Evolutionary conservation across 2,113 vertebrate genomes (phyloP).

Genomic region (Oncorhynchus masou): DNA sequence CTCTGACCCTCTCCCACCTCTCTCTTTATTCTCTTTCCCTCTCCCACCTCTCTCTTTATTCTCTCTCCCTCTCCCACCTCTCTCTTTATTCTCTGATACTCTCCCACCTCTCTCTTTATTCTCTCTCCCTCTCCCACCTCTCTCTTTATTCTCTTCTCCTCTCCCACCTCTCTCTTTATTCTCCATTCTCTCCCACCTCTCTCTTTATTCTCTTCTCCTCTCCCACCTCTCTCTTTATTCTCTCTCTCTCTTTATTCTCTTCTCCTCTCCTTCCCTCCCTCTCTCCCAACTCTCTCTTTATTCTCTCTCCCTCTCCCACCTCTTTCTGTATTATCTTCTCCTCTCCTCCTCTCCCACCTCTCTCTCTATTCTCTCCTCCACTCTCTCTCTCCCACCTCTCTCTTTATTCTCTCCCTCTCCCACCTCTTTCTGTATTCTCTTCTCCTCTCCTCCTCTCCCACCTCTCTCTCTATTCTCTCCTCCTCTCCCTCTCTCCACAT

Average conservation of each 20-base stretch:
- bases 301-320: constrained; percentile 55
- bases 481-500: constrained; percentile 5
- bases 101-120: too few species aligned
- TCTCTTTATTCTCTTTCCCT: too few species aligned
- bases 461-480: not conserved
- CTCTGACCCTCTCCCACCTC: too few species aligned
- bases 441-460: constrained; percentile 22
- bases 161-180: too few species aligned
- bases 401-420: constrained; percentile 49
- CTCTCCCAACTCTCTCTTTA: constrained; percentile 35
- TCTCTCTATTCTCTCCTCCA: constrained; percentile 58
- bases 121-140: too few species aligned
- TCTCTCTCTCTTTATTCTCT: constrained; percentile 28
- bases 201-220: too few species aligned
- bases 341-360: not conserved
- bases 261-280: fast-evolving
- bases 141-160: too few species aligned
- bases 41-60: too few species aligned
- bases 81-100: too few species aligned
- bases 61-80: too few species aligned
- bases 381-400: not conserved
- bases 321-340: not conserved
- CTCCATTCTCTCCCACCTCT: too few species aligned
- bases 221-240: too few species aligned
- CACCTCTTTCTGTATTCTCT: constrained; percentile 44